phyloP scores from a whole-genome alignment of 2,113 vertebrate species.

The Dinomys branickii region DNA sequence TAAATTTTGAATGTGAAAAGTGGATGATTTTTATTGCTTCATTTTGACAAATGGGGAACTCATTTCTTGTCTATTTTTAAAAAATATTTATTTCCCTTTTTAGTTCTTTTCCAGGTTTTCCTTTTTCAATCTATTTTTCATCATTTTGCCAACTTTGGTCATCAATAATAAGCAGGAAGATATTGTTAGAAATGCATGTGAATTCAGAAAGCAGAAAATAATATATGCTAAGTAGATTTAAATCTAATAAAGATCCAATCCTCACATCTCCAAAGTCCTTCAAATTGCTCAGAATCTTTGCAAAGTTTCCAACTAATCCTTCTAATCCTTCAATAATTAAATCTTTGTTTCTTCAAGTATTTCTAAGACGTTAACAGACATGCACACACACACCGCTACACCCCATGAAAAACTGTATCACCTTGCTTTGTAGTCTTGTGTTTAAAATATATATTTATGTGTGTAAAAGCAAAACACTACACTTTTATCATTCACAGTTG shows the following conservation, averaged over 20 bases:
- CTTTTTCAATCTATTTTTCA: conserved; percentile 21
- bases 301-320: conserved; percentile 38
- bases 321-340: conserved; percentile 52
- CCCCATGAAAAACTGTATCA: background rate
- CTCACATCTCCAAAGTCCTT: conserved; percentile 53
- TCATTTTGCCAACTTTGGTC: background rate
- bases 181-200: background rate
- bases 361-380: background rate
- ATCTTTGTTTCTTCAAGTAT: conserved; percentile 35
- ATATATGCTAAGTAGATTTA: conserved; percentile 15
- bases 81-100: background rate
- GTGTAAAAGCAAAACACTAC: background rate
- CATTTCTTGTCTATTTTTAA: background rate
- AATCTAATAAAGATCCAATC: conserved; percentile 48
- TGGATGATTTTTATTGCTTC: background rate
- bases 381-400: accelerated
- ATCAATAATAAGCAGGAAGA: background rate
- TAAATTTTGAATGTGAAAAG: background rate
- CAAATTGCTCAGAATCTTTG: conserved; percentile 41
- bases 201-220: conserved; percentile 40
- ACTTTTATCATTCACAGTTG: background rate
- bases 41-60: background rate
- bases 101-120: background rate
- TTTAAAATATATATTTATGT: background rate
- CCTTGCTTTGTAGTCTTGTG: background rate